Conservation (phyloP, 2,888 invertebrate species). For the Horisme vitalbata region DNA sequence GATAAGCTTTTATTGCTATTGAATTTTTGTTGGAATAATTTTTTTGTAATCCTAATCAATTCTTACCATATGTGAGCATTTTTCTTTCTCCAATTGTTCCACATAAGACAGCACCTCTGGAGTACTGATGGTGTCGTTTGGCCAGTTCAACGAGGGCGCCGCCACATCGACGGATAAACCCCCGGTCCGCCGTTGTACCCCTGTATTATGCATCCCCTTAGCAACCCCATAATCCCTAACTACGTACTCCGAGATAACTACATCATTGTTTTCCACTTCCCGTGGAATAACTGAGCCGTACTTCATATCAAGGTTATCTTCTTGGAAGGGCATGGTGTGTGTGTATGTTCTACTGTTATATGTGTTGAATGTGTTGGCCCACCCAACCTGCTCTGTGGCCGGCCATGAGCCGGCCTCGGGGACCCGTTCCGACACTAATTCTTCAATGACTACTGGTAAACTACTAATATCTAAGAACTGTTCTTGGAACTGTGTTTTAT, state of each 20-base stretch:
- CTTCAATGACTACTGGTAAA: conserved; percentile 68
- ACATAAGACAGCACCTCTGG: conserved; percentile 74
- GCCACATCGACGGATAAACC: conserved; percentile 61
- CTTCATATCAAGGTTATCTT: conserved; percentile 68
- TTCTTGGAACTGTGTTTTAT: conserved; percentile 55
- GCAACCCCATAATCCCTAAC: conserved; percentile 44
- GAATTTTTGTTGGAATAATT: too few species aligned
- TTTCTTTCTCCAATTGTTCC: conserved; percentile 73
- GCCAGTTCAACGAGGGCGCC: conserved; percentile 48
- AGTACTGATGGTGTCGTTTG: conserved; percentile 64
- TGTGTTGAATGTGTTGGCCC: conserved; percentile 51
- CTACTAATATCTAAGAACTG: conserved; percentile 64
- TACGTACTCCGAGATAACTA: conserved; percentile 59
- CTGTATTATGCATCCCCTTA: conserved; percentile 34
- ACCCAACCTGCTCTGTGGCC: conserved; percentile 45
- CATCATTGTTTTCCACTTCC: conserved; percentile 65
- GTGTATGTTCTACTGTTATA: conserved; percentile 51
- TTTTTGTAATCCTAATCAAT: background rate
- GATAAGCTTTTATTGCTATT: too few species aligned
- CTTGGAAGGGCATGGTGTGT: conserved; percentile 65
- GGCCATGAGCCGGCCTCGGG: conserved; percentile 54
- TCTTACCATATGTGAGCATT: conserved; percentile 57
- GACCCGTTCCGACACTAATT: conserved; percentile 55
- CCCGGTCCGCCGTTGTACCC: conserved; percentile 36
- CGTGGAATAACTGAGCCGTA: conserved; percentile 62